Evolutionary conservation across 2,797 vertebrate species (phyloP).

Genomic region (Spheniscus humboldti): DNA sequence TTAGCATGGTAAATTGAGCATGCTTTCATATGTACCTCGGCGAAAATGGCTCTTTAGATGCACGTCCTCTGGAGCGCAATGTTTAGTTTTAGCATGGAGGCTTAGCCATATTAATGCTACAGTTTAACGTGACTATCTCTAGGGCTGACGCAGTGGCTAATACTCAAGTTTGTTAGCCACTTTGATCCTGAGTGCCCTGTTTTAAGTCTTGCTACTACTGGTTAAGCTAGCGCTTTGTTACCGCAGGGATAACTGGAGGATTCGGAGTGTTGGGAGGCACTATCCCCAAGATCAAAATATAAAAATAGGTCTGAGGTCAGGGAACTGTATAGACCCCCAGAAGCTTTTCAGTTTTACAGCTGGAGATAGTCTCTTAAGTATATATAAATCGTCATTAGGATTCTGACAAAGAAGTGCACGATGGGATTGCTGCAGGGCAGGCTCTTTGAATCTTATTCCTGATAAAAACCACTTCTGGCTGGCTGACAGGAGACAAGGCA

Average conservation of each 20-base stretch:
- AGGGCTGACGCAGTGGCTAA: constrained; percentile 70
- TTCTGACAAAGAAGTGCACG: constrained; percentile 79
- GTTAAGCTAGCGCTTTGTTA: constrained; percentile 76
- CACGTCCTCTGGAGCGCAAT: not conserved
- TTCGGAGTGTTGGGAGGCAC: constrained; percentile 73
- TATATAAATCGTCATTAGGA: constrained; percentile 81
- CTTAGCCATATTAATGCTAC: constrained; percentile 45
- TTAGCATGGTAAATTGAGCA: constrained; percentile 49
- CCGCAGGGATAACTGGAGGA: constrained; percentile 74
- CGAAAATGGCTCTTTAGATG: constrained; percentile 21
- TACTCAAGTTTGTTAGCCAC: constrained; percentile 71
- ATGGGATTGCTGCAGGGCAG: constrained; percentile 81
- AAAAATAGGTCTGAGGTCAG: constrained; percentile 81
- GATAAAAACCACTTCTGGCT: constrained; percentile 76
- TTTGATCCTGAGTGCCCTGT: constrained; percentile 77
- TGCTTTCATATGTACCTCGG: not conserved
- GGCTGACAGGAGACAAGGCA: constrained; percentile 77
- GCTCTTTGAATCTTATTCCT: constrained; percentile 79
- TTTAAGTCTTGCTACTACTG: constrained; percentile 75
- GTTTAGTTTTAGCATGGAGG: constrained; percentile 45
- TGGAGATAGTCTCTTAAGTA: constrained; percentile 81
- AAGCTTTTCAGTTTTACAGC: constrained; percentile 78
- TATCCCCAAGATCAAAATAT: constrained; percentile 80
- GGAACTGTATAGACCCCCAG: constrained; percentile 74
- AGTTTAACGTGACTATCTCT: constrained; percentile 53